Conservation (phyloP, 2,797 vertebrate genomes). For the Sebastes jordani region DNA sequence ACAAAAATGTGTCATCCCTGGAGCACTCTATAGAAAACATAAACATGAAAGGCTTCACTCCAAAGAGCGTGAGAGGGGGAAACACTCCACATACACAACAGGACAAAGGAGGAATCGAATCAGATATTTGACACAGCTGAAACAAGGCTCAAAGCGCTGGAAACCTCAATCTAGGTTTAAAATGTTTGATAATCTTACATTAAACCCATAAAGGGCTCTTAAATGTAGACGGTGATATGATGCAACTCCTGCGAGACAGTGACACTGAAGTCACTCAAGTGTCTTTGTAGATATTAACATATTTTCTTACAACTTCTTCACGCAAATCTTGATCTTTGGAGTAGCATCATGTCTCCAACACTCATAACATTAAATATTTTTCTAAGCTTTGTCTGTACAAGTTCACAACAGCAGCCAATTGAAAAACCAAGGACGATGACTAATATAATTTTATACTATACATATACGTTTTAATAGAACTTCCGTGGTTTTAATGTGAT, state of each 20-base stretch:
- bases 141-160: not conserved
- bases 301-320: conserved; percentile 9
- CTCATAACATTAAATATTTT: conserved; percentile 40
- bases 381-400: conserved; percentile 5
- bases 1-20: no score
- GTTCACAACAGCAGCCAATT: conserved; percentile 21
- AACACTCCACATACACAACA: not conserved
- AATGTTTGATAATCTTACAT: not conserved
- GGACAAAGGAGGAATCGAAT: not conserved
- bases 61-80: not conserved
- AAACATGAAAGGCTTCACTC: conserved; percentile 5
- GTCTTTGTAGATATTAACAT: conserved; percentile 18
- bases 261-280: conserved; percentile 13
- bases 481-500: not conserved
- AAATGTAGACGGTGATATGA: not conserved
- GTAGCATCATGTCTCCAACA: not conserved
- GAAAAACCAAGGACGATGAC: conserved; percentile 9
- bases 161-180: not conserved
- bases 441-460: conserved; percentile 30
- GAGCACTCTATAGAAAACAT: not conserved
- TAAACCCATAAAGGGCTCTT: conserved; percentile 12
- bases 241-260: not conserved
- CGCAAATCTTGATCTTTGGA: not conserved
- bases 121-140: not conserved
- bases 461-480: conserved; percentile 6